phyloP scores from a whole-genome alignment of 2,797 vertebrate genomes.

The Tiaroga cobitis region DNA sequence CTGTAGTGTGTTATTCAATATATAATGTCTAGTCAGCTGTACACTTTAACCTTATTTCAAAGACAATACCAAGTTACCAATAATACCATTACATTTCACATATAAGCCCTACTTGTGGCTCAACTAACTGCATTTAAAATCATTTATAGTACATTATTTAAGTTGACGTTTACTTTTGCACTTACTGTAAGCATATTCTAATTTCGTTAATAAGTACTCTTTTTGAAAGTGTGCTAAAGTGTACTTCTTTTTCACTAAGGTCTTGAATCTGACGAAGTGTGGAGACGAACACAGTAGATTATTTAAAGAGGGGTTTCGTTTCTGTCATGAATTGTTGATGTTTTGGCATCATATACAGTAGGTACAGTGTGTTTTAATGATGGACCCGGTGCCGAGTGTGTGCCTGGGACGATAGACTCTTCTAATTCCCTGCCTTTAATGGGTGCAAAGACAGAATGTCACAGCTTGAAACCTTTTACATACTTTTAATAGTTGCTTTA shows the following conservation, averaged over 20 bases:
- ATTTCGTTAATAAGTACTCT: neutral
- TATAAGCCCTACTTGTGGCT: too few species aligned
- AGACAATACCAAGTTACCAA: neutral
- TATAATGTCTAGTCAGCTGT: neutral
- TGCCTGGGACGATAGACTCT: slow-evolving; percentile 65
- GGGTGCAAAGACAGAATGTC: slow-evolving; percentile 50
- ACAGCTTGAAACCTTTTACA: slow-evolving; percentile 27
- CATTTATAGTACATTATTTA: too few species aligned
- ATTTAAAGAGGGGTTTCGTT: neutral
- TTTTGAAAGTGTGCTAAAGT: neutral
- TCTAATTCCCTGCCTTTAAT: slow-evolving; percentile 8
- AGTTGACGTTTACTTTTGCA: too few species aligned
- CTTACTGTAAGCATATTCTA: too few species aligned
- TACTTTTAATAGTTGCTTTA: slow-evolving; percentile 49
- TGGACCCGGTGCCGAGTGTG: slow-evolving; percentile 46
- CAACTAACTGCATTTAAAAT: neutral
- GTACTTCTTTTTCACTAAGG: slow-evolving; percentile 8
- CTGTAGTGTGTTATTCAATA: neutral
- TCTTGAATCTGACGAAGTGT: neutral
- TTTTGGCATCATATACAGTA: neutral
- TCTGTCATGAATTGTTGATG: neutral
- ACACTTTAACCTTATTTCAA: neutral
- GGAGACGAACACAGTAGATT: neutral
- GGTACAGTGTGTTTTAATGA: neutral
- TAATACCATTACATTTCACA: too few species aligned